A percentile compares a stretch with the other conserved stretches of the same genome.
Evolutionary conservation across 2,797 vertebrate species (phyloP).

Genomic region (Pterois miles): DNA sequence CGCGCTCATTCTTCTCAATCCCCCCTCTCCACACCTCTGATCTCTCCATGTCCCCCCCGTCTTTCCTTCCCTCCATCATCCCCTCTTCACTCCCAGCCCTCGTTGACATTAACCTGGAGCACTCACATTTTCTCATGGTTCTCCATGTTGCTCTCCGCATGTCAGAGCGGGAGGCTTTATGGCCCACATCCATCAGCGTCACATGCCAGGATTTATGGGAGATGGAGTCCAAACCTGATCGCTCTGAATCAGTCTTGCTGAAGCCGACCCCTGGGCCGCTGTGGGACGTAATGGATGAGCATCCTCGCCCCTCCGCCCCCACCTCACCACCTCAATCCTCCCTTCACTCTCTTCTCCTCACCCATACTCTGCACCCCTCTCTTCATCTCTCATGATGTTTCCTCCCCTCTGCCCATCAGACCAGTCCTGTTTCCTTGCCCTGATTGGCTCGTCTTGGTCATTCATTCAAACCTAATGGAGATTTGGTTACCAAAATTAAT

Average conservation of each 20-base stretch:
- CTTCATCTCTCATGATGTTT: constrained; percentile 29
- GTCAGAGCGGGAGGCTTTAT: constrained; percentile 79
- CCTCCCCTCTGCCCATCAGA: constrained; percentile 35
- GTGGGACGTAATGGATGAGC: constrained; percentile 79
- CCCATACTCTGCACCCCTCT: constrained; percentile 9
- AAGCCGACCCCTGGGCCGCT: constrained; percentile 75
- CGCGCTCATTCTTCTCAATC: constrained; percentile 56
- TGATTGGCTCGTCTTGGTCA: constrained; percentile 43
- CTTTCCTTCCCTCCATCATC: constrained; percentile 71
- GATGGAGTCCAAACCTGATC: constrained; percentile 80
- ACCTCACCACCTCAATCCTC: constrained; percentile 17
- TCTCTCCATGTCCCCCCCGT: constrained; percentile 44
- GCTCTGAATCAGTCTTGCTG: constrained; percentile 78
- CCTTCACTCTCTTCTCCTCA: constrained; percentile 13
- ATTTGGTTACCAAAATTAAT: constrained; percentile 66
- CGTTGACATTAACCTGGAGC: constrained; percentile 83
- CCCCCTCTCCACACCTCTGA: constrained; percentile 57
- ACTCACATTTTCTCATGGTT: constrained; percentile 78
- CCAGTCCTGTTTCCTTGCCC: constrained; percentile 30
- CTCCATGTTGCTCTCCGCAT: constrained; percentile 78
- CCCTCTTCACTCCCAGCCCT: constrained; percentile 73
- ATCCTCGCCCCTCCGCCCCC: constrained; percentile 36
- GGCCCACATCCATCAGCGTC: constrained; percentile 81
- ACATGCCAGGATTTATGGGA: constrained; percentile 83
- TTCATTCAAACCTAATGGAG: constrained; percentile 57